A percentile compares a stretch with the other conserved stretches of the same genome.
phyloP scores from a whole-genome alignment of 1,140 invertebrate species.

The Drosophila nannoptera region DNA sequence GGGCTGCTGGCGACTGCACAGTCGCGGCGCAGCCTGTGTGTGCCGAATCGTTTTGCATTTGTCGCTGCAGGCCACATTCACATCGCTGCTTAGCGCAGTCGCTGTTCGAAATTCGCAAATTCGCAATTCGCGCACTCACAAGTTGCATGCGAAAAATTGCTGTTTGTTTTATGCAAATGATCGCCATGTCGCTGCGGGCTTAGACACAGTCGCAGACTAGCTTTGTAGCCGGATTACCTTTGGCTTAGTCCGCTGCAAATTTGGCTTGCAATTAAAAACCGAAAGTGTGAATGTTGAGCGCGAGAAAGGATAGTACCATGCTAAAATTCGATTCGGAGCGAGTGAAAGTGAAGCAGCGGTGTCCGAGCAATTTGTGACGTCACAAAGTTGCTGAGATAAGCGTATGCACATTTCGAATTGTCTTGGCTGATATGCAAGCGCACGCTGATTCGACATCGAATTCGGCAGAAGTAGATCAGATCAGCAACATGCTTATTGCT shows the following conservation, averaged over 20 bases:
- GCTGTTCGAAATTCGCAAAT: conserved; percentile 21
- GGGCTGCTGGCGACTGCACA: conserved; percentile 23
- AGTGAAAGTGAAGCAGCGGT: conserved; percentile 37
- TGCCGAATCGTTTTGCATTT: conserved; percentile 62
- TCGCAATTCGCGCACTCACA: conserved; percentile 44
- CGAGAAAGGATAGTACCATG: conserved; percentile 20
- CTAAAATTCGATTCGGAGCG: conserved; percentile 14
- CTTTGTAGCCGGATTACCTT: conserved; percentile 21
- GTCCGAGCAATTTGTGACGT: conserved; percentile 1
- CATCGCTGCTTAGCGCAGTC: conserved; percentile 32
- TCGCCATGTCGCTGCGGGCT: conserved; percentile 49
- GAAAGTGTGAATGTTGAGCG: conserved; percentile 58
- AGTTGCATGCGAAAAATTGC: conserved; percentile 63
- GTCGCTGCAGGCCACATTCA: conserved; percentile 64
- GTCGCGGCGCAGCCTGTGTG: conserved; percentile 32
- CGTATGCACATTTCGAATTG: not conserved
- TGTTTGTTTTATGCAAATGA: conserved; percentile 77
- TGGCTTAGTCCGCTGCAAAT: conserved; percentile 37
- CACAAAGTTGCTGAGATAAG: not conserved
- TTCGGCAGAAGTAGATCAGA: too few species aligned
- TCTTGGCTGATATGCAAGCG: not conserved
- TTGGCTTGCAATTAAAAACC: conserved; percentile 64
- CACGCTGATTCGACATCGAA: not conserved
- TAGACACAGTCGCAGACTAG: conserved; percentile 10
- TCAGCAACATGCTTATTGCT: too few species aligned